phyloP scores from a whole-genome alignment of 2,888 invertebrate species.

The Drosophila differens region DNA sequence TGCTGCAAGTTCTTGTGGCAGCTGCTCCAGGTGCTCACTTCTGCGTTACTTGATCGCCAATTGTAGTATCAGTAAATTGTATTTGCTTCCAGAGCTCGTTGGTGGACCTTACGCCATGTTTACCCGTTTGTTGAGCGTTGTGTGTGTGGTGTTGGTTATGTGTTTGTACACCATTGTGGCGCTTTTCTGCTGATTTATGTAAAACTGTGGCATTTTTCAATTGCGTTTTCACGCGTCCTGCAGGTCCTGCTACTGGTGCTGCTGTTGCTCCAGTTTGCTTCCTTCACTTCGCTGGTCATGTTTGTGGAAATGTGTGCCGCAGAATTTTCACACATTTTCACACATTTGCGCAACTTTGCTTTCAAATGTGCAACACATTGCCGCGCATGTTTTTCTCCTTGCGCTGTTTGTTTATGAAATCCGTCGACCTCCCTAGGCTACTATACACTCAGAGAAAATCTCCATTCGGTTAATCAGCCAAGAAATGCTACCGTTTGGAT shows the following conservation, averaged over 20 bases:
- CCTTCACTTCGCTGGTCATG: conserved; percentile 30
- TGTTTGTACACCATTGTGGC: conserved; percentile 69
- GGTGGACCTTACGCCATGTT: conserved; percentile 60
- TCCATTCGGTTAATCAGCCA: neutral
- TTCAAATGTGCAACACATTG: conserved; percentile 78
- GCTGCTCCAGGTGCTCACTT: conserved; percentile 19
- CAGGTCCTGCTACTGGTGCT: conserved; percentile 37
- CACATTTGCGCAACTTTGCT: conserved; percentile 76
- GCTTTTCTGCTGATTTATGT: conserved; percentile 79
- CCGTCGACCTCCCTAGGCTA: conserved; percentile 4
- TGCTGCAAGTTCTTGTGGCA: conserved; percentile 5
- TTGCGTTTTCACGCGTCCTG: conserved; percentile 71
- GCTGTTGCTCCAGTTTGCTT: conserved; percentile 34
- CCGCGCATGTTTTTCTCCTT: conserved; percentile 43
- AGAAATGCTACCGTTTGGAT: neutral
- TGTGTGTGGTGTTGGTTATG: conserved; percentile 28
- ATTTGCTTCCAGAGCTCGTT: conserved; percentile 46
- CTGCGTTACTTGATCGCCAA: conserved; percentile 52
- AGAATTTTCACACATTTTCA: conserved; percentile 74
- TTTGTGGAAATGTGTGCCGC: conserved; percentile 48
- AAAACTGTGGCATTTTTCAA: conserved; percentile 79
- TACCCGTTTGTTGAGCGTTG: conserved; percentile 41
- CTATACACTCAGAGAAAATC: neutral
- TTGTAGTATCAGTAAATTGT: conserved; percentile 73
- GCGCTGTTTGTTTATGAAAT: conserved; percentile 44